Evolutionary conservation across 2,113 vertebrate genomes (phyloP).

Genomic region (Hemicordylus capensis): DNA sequence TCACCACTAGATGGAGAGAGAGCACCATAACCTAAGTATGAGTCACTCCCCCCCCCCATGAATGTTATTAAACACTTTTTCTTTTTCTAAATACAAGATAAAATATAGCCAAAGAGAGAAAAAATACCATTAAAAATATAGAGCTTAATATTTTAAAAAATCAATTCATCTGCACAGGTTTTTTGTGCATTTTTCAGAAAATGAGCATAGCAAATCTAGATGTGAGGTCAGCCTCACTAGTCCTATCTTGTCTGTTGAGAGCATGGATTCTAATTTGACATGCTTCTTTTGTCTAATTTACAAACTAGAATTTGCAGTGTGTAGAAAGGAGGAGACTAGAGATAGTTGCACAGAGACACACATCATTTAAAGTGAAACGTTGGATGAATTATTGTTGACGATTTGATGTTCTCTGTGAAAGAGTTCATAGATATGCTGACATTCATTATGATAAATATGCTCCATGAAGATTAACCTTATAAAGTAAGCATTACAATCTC

Average conservation of each 20-base stretch:
- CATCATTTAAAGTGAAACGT: background rate
- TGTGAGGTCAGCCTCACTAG: background rate
- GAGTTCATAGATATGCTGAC: background rate
- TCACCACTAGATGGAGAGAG: conserved; percentile 10
- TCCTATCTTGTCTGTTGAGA: background rate
- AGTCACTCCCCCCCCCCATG: too few relatives aligned
- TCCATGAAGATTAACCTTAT: background rate
- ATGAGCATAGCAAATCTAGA: background rate
- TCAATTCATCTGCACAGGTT: too few relatives aligned
- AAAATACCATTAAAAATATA: too few relatives aligned
- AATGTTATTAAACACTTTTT: too few relatives aligned
- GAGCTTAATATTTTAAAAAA: too few relatives aligned
- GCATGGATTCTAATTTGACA: background rate
- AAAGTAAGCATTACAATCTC: background rate
- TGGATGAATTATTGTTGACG: background rate
- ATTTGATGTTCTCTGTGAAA: background rate
- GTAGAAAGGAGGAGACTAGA: background rate
- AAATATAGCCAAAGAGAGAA: too few relatives aligned
- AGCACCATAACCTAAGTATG: background rate
- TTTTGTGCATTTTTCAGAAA: background rate
- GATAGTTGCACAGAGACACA: background rate
- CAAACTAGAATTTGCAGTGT: background rate
- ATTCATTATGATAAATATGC: background rate
- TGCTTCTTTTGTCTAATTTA: background rate
- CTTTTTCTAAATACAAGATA: too few relatives aligned